phyloP scores from a whole-genome alignment of 2,113 vertebrate species.

The Colossoma macropomum region DNA sequence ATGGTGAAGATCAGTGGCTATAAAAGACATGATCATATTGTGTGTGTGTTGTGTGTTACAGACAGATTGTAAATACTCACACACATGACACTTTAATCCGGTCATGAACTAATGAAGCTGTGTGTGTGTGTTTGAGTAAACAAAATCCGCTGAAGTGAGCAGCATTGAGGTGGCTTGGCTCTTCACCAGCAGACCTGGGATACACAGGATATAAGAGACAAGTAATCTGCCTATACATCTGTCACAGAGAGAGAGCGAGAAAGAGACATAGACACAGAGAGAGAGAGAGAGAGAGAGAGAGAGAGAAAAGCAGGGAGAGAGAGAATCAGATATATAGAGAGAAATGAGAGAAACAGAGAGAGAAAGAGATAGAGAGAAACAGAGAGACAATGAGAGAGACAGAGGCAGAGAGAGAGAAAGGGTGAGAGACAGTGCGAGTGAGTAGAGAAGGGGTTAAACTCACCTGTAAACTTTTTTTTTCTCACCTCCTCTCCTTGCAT shows the following conservation, averaged over 20 bases:
- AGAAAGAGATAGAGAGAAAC: not conserved
- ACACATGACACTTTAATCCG: constrained; percentile 31
- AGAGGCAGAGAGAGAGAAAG: not conserved
- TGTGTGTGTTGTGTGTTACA: not conserved
- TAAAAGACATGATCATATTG: not conserved
- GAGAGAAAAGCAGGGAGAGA: not conserved
- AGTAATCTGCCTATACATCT: constrained; percentile 35
- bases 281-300: not conserved
- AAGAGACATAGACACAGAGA: not conserved
- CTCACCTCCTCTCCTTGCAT: constrained; percentile 9
- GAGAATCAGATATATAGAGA: no score
- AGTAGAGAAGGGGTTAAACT: constrained; percentile 26
- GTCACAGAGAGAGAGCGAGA: constrained; percentile 1
- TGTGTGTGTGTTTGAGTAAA: constrained; percentile 17
- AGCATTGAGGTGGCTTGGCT: constrained; percentile 10
- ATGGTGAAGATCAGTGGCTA: no score
- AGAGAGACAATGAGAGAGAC: no score
- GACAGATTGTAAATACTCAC: not conserved
- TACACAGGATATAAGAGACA: constrained; percentile 24
- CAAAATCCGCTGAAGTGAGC: constrained; percentile 32
- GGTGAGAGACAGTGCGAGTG: not conserved
- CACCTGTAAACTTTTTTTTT: constrained; percentile 9
- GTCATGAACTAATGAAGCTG: constrained; percentile 22
- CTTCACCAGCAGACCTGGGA: constrained; percentile 15
- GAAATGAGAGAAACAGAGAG: not conserved